Conservation (phyloP, 2,797 vertebrate species). For the Takifugu ocellatus region DNA sequence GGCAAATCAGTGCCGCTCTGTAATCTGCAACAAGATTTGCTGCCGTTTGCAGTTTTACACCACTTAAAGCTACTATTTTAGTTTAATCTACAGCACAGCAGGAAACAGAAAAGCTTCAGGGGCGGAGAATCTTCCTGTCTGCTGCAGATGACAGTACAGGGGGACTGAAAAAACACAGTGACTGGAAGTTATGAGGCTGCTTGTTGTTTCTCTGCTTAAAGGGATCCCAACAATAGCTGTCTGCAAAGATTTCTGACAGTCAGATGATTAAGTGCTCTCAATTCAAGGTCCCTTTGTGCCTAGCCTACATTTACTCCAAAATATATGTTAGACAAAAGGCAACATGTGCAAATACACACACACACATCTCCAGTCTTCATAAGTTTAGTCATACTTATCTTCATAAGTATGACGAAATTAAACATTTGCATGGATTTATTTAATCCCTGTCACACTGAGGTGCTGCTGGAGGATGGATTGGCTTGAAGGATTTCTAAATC, state of each 20-base stretch:
- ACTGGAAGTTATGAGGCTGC: conserved; percentile 23
- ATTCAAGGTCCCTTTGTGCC: conserved; percentile 56
- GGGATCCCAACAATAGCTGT: conserved; percentile 34
- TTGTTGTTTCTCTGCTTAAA: conserved; percentile 10
- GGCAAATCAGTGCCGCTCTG: conserved; percentile 4
- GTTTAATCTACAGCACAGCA: conserved; percentile 44
- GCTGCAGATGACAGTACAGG: conserved; percentile 57
- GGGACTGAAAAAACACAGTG: conserved; percentile 9
- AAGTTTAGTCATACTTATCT: no score
- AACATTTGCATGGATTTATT: no score
- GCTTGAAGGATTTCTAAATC: neutral
- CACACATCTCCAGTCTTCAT: neutral
- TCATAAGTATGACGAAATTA: no score
- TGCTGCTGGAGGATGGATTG: neutral
- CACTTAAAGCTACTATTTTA: conserved; percentile 24
- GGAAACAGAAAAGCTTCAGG: conserved; percentile 19
- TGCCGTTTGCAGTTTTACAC: conserved; percentile 4
- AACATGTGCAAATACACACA: neutral
- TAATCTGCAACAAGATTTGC: conserved; percentile 7
- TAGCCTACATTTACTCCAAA: conserved; percentile 48
- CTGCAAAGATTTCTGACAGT: conserved; percentile 32
- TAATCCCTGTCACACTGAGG: neutral
- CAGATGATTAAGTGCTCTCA: conserved; percentile 30
- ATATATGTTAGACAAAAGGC: conserved; percentile 14
- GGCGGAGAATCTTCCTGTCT: conserved; percentile 39